Evolutionary conservation across 2,113 vertebrate species (phyloP), one percentile per base, ranked within the genome.

Genomic region (Scytalopus superciliaris): DNA sequence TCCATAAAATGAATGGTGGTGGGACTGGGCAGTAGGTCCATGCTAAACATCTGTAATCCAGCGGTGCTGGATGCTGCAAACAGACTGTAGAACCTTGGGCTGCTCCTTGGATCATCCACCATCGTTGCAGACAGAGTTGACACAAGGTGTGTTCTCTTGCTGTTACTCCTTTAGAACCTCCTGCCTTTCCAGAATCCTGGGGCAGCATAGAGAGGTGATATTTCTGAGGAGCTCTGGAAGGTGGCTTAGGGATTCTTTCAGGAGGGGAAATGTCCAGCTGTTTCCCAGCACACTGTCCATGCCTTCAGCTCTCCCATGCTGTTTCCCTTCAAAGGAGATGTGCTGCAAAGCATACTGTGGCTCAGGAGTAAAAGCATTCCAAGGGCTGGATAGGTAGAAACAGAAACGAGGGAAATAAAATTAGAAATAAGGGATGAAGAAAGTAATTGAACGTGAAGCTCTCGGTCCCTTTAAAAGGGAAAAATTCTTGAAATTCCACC

Each of bases 91-190:
- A 39, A 85, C 14, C 50, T 59, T 22, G n/a, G n/a, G 4, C n/a
- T 59, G 49, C 10, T 84, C 17, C 28, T 42, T 50, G 19, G 27
- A 23, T 40, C 45, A n/a, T 44, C 77, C 64, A 45, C 2, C 3
- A 0, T 37, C 8, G 1, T 37, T 0, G 0, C 35, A 45, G 55
- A 13, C 14, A 44, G 44, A 69, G 31, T 3, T 90, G 35, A 42
- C 40, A 35, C 18, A 24, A 31, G 19, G 31, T 49, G 31, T 49
- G 42, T 42, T 77, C 35, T 53, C n/a, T n/a, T 70, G 2, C 56
- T 63, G 4, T 33, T 37, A 56, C 67, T 53, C 56, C 37, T 70
- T 57, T 7, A 3, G 42, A 62, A 18, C 24, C 6, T 24, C 28
- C 16, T 68, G n/a, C 55, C 50, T 40, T 81, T 85, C 19, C 18